A percentile compares a stretch with the other conserved stretches of the same genome.
Evolutionary conservation across 2,888 invertebrate species (phyloP).

Genomic region (Eudemis profundana): DNA sequence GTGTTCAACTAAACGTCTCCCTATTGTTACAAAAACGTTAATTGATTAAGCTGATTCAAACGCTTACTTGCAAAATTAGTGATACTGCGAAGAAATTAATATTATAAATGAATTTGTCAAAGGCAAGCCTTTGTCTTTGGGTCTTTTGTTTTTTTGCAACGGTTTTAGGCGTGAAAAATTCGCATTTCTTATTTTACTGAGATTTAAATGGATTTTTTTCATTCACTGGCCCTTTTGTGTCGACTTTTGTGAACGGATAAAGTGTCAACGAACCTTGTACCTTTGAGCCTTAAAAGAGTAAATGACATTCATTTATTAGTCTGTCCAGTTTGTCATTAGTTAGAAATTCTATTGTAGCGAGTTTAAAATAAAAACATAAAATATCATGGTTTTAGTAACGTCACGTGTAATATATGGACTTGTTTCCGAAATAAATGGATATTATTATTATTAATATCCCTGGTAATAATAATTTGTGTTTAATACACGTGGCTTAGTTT

Average conservation of each 20-base stretch:
- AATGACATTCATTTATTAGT: slow-evolving; percentile 5
- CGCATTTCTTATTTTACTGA: slow-evolving; percentile 12
- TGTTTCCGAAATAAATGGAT: no score
- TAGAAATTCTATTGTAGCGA: not conserved
- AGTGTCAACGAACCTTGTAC: not conserved
- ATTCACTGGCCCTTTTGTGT: slow-evolving; percentile 25
- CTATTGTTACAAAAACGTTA: not conserved
- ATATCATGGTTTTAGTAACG: no score
- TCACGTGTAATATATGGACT: no score
- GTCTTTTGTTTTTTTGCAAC: slow-evolving; percentile 25
- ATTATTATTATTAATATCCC: no score
- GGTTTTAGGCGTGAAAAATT: slow-evolving; percentile 12
- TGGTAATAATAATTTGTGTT: no score
- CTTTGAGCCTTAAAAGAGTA: slow-evolving; percentile 8
- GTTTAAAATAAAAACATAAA: not conserved
- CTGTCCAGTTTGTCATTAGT: not conserved
- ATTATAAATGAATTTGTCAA: slow-evolving; percentile 22
- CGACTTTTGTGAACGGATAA: not conserved
- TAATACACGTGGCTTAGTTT: no score
- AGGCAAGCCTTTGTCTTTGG: slow-evolving; percentile 19
- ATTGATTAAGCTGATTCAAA: not conserved
- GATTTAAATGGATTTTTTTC: slow-evolving; percentile 32
- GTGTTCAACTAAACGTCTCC: no score
- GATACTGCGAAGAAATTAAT: not conserved
- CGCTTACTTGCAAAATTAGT: not conserved